Evolutionary conservation across 2,888 invertebrate species (phyloP).

Genomic region (Globia sparganii): DNA sequence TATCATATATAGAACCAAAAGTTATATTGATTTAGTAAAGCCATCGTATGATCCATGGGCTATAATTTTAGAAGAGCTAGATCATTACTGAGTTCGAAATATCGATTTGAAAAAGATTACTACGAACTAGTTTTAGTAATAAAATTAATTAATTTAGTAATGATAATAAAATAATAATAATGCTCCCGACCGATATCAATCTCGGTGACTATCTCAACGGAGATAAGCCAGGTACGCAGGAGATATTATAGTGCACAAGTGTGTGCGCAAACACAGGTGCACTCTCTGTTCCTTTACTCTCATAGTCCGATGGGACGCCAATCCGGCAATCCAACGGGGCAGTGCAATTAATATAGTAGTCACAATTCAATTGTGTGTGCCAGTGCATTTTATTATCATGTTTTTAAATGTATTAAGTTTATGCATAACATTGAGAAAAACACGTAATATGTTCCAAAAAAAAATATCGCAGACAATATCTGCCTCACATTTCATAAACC

Average conservation of each 20-base stretch:
- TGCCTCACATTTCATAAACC: slow-evolving; percentile 9
- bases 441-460: neutral
- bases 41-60: neutral
- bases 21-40: neutral
- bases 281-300: no score
- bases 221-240: no score
- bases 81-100: neutral
- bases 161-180: no score
- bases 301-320: no score
- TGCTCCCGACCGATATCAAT: no score
- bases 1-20: no score
- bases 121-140: neutral
- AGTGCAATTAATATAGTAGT: neutral
- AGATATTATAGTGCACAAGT: no score
- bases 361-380: neutral
- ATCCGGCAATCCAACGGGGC: no score
- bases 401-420: no score
- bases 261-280: no score
- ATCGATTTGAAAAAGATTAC: neutral
- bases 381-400: neutral
- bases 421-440: no score
- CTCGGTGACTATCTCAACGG: no score
- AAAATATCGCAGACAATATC: neutral
- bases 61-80: neutral
- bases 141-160: neutral